These are phyloP conservation scores for Drosophila pseudotakahashii DNA, from an alignment of 2,888 invertebrate species.

Conservation along the genomic window DNA sequence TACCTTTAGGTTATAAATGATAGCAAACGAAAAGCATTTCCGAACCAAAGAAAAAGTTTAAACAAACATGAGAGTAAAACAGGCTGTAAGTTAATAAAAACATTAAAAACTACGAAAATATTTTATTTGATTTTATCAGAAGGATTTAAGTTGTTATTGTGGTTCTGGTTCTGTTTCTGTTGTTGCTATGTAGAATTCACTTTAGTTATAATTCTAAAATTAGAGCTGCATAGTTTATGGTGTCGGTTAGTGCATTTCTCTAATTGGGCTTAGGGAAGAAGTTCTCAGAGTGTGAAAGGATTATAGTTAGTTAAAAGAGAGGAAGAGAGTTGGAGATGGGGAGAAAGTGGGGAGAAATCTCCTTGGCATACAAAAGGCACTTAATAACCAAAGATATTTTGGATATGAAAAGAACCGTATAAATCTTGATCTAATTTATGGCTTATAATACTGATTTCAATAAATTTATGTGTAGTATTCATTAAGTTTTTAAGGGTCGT, in stretches of 20 bases:
- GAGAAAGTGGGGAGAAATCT: slow-evolving; percentile 15
- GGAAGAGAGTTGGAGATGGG: slow-evolving; percentile 5
- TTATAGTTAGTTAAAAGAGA: not conserved
- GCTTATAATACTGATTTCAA: slow-evolving; percentile 23
- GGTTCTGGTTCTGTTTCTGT: slow-evolving; percentile 26
- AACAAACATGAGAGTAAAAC: slow-evolving; percentile 33
- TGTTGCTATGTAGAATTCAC: slow-evolving; percentile 77
- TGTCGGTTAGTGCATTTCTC: slow-evolving; percentile 23
- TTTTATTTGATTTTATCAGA: slow-evolving; percentile 20
- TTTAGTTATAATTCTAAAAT: slow-evolving; percentile 32
- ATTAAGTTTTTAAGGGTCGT: slow-evolving; percentile 18
- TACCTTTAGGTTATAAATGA: slow-evolving; percentile 54
- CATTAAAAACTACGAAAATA: slow-evolving; percentile 58
- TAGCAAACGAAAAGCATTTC: slow-evolving; percentile 45
- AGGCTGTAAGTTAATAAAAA: slow-evolving; percentile 31
- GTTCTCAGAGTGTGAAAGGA: not conserved
- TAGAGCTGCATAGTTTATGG: slow-evolving; percentile 27
- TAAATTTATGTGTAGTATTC: slow-evolving; percentile 20
- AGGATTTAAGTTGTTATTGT: slow-evolving; percentile 24
- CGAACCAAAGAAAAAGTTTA: slow-evolving; percentile 14
- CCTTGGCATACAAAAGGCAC: slow-evolving; percentile 46
- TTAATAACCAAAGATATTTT: slow-evolving; percentile 41
- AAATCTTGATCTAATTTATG: slow-evolving; percentile 23
- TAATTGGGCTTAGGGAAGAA: not conserved
- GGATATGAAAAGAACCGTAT: slow-evolving; percentile 30